Evolutionary conservation across 2,797 vertebrate species (phyloP).

Genomic region (Margarornis squamiger): DNA sequence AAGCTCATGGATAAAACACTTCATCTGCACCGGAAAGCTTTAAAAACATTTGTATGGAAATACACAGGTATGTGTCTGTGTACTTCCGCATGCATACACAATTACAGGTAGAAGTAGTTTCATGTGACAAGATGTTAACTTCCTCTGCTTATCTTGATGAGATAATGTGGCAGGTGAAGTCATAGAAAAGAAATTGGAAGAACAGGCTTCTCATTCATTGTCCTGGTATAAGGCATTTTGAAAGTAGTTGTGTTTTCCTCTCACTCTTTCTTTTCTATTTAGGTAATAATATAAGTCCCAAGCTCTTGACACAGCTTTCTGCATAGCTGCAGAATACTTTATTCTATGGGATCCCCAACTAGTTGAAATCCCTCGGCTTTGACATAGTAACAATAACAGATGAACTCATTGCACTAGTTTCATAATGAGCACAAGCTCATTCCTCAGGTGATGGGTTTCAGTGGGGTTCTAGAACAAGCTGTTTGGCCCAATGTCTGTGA

Average conservation of each 20-base stretch:
- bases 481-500: neutral
- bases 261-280: neutral
- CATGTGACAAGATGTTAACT: neutral
- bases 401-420: neutral
- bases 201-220: neutral
- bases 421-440: neutral
- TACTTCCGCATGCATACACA: neutral
- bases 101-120: neutral
- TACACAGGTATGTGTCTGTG: accelerated
- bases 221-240: neutral
- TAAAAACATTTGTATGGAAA: neutral
- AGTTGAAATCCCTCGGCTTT: neutral
- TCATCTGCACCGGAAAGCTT: neutral
- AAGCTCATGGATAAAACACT: neutral
- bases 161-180: neutral
- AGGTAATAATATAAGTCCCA: neutral
- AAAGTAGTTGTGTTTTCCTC: neutral
- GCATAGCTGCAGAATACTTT: neutral
- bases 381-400: neutral
- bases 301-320: neutral
- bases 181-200: neutral
- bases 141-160: neutral
- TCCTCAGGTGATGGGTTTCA: neutral
- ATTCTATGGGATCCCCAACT: neutral
- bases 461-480: neutral